These are phyloP conservation scores for Alloplasta piceator DNA, from an alignment of 2,888 invertebrate genomes.

Conservation along the genomic window DNA sequence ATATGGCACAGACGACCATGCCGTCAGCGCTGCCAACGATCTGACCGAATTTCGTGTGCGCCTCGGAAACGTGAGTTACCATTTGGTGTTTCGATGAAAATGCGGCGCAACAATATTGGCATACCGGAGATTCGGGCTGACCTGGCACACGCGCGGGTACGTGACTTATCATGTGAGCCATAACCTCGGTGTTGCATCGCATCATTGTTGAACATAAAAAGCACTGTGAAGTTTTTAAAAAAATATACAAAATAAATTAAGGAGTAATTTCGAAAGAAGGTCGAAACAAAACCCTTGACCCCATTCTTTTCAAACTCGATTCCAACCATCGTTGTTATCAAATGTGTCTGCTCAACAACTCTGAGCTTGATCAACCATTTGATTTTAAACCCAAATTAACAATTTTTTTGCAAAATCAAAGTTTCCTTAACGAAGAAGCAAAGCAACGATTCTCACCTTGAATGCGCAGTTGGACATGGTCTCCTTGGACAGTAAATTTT, in stretches of 20 bases:
- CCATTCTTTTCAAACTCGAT: no score
- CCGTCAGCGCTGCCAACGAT: conserved; percentile 73
- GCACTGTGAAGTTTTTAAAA: conserved; percentile 69
- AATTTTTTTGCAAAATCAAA: no score
- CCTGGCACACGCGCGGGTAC: conserved; percentile 80
- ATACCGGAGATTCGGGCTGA: conserved; percentile 78
- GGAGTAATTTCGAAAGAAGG: no score
- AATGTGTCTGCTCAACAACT: no score
- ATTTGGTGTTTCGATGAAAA: conserved; percentile 81
- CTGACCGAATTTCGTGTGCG: conserved; percentile 80
- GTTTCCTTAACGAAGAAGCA: neutral
- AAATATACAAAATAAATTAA: neutral
- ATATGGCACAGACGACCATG: conserved; percentile 85
- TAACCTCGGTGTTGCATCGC: conserved; percentile 80
- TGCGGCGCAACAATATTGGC: conserved; percentile 80
- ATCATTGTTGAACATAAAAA: conserved; percentile 78
- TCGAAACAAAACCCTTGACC: no score
- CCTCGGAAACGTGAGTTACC: conserved; percentile 78
- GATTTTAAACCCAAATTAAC: no score
- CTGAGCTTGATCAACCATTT: no score
- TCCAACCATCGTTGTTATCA: no score
- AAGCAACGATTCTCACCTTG: conserved; percentile 70
- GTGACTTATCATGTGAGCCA: conserved; percentile 81
- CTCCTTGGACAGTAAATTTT: conserved; percentile 71
- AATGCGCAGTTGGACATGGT: conserved; percentile 75